Base-by-base conservation (phyloP, 2,888 invertebrate species). In the Scaeva pyrastri region DNA sequence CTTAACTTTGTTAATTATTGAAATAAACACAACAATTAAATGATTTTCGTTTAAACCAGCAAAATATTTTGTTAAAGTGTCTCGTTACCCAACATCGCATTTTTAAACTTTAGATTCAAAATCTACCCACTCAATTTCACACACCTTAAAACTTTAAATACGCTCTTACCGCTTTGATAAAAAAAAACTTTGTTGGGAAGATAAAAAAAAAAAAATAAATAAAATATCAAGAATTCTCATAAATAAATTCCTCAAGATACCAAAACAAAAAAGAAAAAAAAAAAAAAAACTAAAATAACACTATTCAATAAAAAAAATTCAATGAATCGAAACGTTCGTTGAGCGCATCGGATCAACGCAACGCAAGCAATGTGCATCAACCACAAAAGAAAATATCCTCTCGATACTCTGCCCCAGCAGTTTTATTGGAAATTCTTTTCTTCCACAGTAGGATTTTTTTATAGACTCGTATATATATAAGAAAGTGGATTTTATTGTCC, bases 401-500 rank as follows among this genome's bases (percentile, higher is more conserved):
- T 31, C n/a, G 8, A 31, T 8, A 7, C 50, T 31, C 6, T 48
- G 45, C 39, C 68, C 68, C 21, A 19, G 19, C 66, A 64, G 41
- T 26, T 72, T 31, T 62, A 80, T 80, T 80, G 70, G 19, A 80
- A 74, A 68, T 60, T 60, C 68, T 23, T 66, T 66, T 39, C 31
- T 12, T 26, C 23, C 52, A 52, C 36, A 56, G 16, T 16, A 8
- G 16, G 26, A 43, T 48, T 66, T 26, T 68, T n/a, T 36, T 14
- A 8, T 10, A n/a, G n/a, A 21, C 12, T 60, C 2, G 21, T 21
- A 12, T 10, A 16, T 58, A 31, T 41, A 45, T 31, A 43, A 56
- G 39, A 43, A 70, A 70, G 55, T 39, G 45, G 52, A 70, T 36
- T 50, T 36, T 21, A 52, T 50, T 68, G 39, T 68, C 36, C 52